phyloP scores from a whole-genome alignment of 2,797 vertebrate genomes.

The Paedocypris micromegethes region DNA sequence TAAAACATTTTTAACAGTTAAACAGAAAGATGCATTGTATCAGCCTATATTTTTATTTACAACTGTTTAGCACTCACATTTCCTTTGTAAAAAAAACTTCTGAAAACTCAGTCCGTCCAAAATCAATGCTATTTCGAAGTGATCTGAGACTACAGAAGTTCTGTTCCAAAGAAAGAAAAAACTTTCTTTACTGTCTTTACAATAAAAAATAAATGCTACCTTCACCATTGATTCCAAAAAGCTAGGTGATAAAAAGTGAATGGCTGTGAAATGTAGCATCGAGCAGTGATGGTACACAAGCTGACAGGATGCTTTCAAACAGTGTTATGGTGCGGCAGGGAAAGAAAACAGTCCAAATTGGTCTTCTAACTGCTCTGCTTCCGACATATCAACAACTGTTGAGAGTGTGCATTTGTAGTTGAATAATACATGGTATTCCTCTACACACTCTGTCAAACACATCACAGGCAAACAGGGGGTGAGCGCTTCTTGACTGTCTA shows the following conservation, averaged over 20 bases:
- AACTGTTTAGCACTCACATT: no score
- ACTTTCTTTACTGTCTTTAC: not conserved
- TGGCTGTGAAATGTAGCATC: constrained; percentile 38
- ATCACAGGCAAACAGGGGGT: constrained; percentile 73
- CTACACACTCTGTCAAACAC: constrained; percentile 80
- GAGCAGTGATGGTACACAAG: constrained; percentile 51
- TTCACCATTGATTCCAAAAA: constrained; percentile 33
- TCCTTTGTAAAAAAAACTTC: no score
- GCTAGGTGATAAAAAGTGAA: constrained; percentile 51
- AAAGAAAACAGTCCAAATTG: constrained; percentile 61
- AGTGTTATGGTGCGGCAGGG: constrained; percentile 44
- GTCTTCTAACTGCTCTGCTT: constrained; percentile 71
- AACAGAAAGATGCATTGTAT: no score
- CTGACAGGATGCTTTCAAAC: constrained; percentile 63
- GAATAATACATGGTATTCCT: constrained; percentile 79
- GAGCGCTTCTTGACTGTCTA: constrained; percentile 71
- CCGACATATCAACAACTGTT: constrained; percentile 76
- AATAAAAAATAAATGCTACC: constrained; percentile 50
- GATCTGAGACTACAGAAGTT: no score
- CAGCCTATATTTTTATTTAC: no score
- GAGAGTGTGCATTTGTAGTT: constrained; percentile 79
- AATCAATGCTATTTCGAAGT: no score
- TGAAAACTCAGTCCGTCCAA: no score
- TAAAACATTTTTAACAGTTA: no score
- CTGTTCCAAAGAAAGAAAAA: no score